Conservation (phyloP, 2,888 invertebrate species). For the Quadriops clusia region DNA sequence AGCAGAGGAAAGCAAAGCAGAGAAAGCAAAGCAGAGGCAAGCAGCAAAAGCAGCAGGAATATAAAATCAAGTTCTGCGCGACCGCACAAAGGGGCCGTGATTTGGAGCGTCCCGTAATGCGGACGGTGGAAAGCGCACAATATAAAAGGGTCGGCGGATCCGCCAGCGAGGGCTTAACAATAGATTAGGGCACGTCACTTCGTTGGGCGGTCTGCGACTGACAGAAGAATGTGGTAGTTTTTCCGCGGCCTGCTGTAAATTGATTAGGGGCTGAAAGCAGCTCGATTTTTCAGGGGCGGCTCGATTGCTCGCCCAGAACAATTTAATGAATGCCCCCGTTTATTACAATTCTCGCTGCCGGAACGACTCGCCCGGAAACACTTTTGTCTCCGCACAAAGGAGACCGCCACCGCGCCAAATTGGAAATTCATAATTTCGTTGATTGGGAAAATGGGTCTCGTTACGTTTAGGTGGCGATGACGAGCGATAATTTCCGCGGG, state of each 20-base stretch:
- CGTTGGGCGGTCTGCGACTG: constrained; percentile 17
- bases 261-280: constrained; percentile 24
- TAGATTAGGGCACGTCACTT: constrained; percentile 12
- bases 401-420: too few species aligned
- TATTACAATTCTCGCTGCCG: constrained; percentile 1
- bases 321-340: constrained; percentile 4
- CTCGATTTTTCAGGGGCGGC: constrained; percentile 25
- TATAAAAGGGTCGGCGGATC: constrained; percentile 2
- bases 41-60: too few species aligned
- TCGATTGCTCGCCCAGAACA: constrained; percentile 19
- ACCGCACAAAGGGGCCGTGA: not conserved
- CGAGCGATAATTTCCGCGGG: too few species aligned
- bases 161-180: constrained; percentile 1
- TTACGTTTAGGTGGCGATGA: too few species aligned
- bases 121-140: constrained; percentile 9
- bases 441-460: too few species aligned
- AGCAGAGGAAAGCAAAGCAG: too few species aligned
- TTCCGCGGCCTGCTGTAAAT: constrained; percentile 21
- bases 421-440: too few species aligned
- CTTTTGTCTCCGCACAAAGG: too few species aligned
- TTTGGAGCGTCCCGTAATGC: not conserved
- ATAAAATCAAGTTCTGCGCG: too few species aligned
- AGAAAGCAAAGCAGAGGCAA: too few species aligned
- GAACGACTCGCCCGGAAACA: too few species aligned
- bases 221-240: constrained; percentile 20